Percentiles rank a stretch among this genome's conserved stretches.
phyloP scores from a whole-genome alignment of 2,888 invertebrate genomes.

The Halictus ligatus region DNA sequence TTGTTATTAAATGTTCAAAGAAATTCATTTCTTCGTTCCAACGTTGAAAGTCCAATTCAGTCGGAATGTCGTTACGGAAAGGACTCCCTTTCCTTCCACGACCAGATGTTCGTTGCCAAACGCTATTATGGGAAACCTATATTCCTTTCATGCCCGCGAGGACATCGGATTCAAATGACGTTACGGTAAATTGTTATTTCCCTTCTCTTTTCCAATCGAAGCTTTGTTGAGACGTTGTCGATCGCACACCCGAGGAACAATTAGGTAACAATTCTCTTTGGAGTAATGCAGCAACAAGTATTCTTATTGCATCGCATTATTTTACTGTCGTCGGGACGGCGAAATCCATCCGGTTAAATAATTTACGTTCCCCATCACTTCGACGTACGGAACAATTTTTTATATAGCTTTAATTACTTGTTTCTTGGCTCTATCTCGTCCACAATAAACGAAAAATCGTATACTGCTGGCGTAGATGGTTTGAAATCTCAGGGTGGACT shows the following conservation, averaged over 20 bases:
- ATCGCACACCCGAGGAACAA: neutral
- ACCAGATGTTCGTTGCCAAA: constrained; percentile 33
- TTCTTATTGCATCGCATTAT: neutral
- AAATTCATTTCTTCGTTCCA: neutral
- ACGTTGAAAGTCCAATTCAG: constrained; percentile 2
- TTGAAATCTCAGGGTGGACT: too few species aligned
- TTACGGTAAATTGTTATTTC: constrained; percentile 34
- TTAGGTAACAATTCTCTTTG: neutral
- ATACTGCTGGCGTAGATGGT: too few species aligned
- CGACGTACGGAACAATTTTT: too few species aligned
- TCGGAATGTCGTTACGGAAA: constrained; percentile 17
- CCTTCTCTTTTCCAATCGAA: neutral
- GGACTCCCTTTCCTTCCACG: neutral
- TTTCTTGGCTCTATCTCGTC: neutral
- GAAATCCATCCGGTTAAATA: neutral
- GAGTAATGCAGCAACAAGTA: neutral
- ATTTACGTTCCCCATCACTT: neutral
- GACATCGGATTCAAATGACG: constrained; percentile 32
- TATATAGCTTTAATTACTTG: too few species aligned
- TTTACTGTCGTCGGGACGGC: neutral
- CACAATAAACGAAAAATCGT: too few species aligned
- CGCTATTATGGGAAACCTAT: constrained; percentile 43
- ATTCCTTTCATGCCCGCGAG: constrained; percentile 15
- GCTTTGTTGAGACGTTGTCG: constrained; percentile 7
- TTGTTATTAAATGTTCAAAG: neutral